A percentile compares a stretch with the other conserved stretches of the same genome.
Evolutionary conservation across 2,113 vertebrate genomes (phyloP).

Genomic region (Protobothrops flavoviridis): DNA sequence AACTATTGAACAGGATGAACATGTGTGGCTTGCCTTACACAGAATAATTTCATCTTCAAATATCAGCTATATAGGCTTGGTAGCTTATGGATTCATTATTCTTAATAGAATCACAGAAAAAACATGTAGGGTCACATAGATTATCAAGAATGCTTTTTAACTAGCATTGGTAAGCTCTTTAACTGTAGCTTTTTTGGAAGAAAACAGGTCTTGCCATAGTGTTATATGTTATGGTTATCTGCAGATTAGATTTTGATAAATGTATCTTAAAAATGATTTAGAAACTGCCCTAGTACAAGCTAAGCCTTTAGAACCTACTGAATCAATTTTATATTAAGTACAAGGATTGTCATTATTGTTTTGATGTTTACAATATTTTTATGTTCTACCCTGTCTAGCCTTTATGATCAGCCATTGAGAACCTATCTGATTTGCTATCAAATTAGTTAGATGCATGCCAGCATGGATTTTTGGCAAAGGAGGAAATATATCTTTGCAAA

Average conservation of each 20-base stretch:
- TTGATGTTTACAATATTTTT: neutral
- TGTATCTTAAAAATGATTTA: neutral
- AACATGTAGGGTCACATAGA: neutral
- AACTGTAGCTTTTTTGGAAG: neutral
- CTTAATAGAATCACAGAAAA: neutral
- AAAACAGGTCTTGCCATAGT: neutral
- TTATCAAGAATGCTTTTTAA: neutral
- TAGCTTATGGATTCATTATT: neutral
- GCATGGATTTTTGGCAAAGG: neutral
- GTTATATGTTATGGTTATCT: neutral
- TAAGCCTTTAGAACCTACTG: neutral
- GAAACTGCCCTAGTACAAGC: neutral
- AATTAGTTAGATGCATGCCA: neutral
- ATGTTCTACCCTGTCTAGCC: neutral
- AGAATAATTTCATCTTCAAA: neutral
- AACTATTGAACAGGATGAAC: neutral
- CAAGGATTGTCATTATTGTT: neutral
- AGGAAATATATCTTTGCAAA: neutral
- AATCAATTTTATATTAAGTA: neutral
- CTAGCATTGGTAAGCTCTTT: neutral
- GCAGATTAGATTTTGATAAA: neutral
- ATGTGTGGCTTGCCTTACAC: neutral
- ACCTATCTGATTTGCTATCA: neutral
- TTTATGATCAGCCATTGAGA: neutral
- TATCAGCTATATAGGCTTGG: neutral